phyloP scores from a whole-genome alignment of 2,888 invertebrate genomes.

The Bhutanitis thaidina region DNA sequence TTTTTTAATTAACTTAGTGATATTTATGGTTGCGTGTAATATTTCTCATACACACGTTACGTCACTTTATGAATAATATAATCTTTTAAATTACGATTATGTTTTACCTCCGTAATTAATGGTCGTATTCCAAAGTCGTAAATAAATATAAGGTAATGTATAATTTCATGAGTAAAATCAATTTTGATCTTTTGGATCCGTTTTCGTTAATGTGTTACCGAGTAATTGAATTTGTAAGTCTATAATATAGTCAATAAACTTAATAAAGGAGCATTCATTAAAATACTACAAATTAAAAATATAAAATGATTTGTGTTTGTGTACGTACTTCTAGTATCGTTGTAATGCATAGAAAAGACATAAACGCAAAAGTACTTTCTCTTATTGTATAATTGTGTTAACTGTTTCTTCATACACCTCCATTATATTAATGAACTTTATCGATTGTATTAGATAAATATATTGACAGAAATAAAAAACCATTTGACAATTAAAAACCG shows the following conservation, averaged over 20 bases:
- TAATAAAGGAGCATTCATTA: slow-evolving; percentile 5
- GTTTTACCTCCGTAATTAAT: slow-evolving; percentile 40
- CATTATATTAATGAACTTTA: no score
- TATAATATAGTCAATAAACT: slow-evolving; percentile 8
- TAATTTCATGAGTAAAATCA: slow-evolving; percentile 18
- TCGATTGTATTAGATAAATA: no score
- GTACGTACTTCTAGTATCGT: no score
- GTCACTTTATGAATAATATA: slow-evolving; percentile 42
- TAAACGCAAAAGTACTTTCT: slow-evolving; percentile 36
- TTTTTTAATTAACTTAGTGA: slow-evolving; percentile 63
- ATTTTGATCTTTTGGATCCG: slow-evolving; percentile 9
- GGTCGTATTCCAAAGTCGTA: slow-evolving; percentile 32
- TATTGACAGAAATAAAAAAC: no score
- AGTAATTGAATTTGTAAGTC: slow-evolving; percentile 14
- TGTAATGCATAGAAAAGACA: slow-evolving; percentile 42
- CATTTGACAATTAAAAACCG: no score
- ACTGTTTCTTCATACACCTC: no score
- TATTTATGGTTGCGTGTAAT: slow-evolving; percentile 60
- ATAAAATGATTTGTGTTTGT: slow-evolving; percentile 3
- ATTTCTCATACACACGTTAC: slow-evolving; percentile 44
- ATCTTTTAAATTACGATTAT: slow-evolving; percentile 55
- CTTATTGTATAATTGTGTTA: background rate
- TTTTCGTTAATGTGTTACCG: slow-evolving; percentile 11
- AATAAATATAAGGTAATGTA: slow-evolving; percentile 30
- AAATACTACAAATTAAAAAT: slow-evolving; percentile 11